Percentiles rank a stretch among this genome's conserved stretches.
phyloP scores from a whole-genome alignment of 2,888 invertebrate species.

The Sympetrum striolatum region DNA sequence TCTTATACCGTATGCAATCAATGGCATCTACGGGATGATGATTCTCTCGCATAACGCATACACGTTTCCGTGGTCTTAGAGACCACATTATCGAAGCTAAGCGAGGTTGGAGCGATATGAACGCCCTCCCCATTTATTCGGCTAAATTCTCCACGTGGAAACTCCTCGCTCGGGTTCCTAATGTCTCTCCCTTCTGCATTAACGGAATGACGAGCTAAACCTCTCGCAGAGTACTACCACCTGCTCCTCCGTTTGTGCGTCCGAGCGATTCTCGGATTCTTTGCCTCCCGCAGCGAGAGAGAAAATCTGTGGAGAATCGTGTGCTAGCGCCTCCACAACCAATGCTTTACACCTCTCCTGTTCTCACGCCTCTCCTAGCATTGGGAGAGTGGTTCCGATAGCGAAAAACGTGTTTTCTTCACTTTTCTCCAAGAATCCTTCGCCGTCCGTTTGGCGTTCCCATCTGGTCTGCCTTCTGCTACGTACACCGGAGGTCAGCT shows the following conservation, averaged over 20 bases:
- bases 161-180: not conserved
- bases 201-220: not conserved
- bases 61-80: no score
- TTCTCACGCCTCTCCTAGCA: not conserved
- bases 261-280: not conserved
- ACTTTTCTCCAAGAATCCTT: not conserved
- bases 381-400: not conserved
- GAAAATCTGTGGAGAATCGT: not conserved
- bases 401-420: not conserved
- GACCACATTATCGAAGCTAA: no score
- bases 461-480: constrained; percentile 27
- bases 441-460: not conserved
- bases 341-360: not conserved
- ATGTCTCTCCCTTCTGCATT: not conserved
- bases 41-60: no score
- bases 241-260: not conserved
- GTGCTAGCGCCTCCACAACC: not conserved
- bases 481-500: not conserved
- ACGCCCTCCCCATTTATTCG: no score
- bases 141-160: not conserved
- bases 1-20: no score
- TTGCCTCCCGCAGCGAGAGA: not conserved
- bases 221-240: not conserved
- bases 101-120: no score
- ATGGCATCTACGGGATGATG: no score